phyloP scores from a whole-genome alignment of 2,888 invertebrate genomes.

The Heliconius aoede region DNA sequence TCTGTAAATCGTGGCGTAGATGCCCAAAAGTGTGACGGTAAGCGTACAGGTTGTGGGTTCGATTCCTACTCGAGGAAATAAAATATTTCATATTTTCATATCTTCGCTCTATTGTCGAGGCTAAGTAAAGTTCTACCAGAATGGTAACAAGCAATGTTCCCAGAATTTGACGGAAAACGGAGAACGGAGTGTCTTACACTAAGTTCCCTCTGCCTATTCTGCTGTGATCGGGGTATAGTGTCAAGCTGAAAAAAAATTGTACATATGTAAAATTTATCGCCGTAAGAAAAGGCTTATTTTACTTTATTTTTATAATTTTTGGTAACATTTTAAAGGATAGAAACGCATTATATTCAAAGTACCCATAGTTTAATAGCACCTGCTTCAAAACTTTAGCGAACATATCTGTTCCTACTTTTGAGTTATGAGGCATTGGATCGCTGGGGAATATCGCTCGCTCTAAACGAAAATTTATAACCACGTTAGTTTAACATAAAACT shows the following conservation, averaged over 20 bases:
- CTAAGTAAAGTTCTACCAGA: too few species aligned
- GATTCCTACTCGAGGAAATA: too few species aligned
- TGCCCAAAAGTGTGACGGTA: too few species aligned
- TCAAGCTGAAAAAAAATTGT: background rate
- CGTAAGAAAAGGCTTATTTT: background rate
- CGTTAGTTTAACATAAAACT: constrained; percentile 44
- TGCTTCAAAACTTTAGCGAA: constrained; percentile 66
- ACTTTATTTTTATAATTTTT: too few species aligned
- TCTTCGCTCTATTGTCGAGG: too few species aligned
- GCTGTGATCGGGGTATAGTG: too few species aligned
- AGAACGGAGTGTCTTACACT: too few species aligned
- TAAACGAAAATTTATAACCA: constrained; percentile 45
- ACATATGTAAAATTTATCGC: background rate
- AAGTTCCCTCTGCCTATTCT: too few species aligned
- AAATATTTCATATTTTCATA: too few species aligned
- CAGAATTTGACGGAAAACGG: too few species aligned
- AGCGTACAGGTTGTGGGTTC: too few species aligned
- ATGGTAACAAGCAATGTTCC: too few species aligned
- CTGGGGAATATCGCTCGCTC: constrained; percentile 52
- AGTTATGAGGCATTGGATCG: constrained; percentile 62
- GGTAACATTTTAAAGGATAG: background rate
- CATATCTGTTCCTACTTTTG: constrained; percentile 65
- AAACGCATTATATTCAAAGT: constrained; percentile 40
- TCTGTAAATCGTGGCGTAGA: background rate
- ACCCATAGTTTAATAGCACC: constrained; percentile 54